These are phyloP conservation scores for Drosophila repletoides DNA, from an alignment of 1,140 invertebrate species.

Conservation along the genomic window DNA sequence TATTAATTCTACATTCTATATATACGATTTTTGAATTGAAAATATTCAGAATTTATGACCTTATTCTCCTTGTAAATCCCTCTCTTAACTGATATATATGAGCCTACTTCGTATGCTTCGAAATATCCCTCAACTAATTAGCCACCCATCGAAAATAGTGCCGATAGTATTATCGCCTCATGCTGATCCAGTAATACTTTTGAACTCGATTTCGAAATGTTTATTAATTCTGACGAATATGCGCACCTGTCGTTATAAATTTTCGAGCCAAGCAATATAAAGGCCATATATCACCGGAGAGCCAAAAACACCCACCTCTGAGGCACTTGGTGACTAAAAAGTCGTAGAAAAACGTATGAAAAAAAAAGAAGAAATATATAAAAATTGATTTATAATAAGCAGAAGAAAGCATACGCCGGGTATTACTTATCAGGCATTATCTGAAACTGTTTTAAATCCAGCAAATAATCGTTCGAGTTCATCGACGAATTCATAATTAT, in stretches of 20 bases:
- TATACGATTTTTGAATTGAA: background rate
- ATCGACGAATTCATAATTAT: conserved; percentile 8
- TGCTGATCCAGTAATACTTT: conserved; percentile 9
- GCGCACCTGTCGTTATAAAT: conserved; percentile 75
- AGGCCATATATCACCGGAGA: conserved; percentile 55
- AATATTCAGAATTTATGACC: no score
- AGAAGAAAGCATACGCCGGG: background rate
- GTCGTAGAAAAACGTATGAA: background rate
- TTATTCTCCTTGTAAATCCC: background rate
- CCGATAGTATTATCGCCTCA: conserved; percentile 10
- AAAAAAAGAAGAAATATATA: conserved; percentile 2
- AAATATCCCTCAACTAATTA: conserved; percentile 6
- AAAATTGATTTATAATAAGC: conserved; percentile 14
- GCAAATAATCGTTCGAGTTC: background rate
- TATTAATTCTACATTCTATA: no score
- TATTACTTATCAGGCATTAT: conserved; percentile 3
- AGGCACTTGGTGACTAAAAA: conserved; percentile 23
- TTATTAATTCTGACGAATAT: conserved; percentile 9
- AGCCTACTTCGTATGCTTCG: no score
- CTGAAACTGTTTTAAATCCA: background rate
- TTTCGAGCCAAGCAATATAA: conserved; percentile 33
- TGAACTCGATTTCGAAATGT: conserved; percentile 21
- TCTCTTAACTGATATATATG: background rate
- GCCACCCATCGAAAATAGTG: no score
- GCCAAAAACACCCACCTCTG: conserved; percentile 14